A percentile compares a stretch with the other conserved stretches of the same genome.
Evolutionary conservation across 2,888 invertebrate genomes (phyloP).

Genomic region (Drosophila parthenogenetica): DNA sequence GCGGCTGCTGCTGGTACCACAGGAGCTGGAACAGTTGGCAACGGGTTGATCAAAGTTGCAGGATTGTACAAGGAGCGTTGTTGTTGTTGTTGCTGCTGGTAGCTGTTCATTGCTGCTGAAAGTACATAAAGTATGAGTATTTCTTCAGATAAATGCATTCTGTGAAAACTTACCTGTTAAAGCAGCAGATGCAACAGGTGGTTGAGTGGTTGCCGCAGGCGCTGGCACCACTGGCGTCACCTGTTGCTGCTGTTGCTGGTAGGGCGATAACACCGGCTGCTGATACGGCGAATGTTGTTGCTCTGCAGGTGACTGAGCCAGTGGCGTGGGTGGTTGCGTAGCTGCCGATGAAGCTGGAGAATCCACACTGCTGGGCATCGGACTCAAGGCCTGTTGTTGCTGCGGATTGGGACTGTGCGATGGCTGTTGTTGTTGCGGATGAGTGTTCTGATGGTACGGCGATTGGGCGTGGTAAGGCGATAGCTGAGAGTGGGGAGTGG

Average conservation of each 20-base stretch:
- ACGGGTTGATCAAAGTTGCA: conserved; percentile 68
- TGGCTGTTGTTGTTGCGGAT: conserved; percentile 48
- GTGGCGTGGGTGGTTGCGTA: conserved; percentile 81
- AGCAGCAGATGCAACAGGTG: conserved; percentile 35
- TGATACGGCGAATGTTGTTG: conserved; percentile 85
- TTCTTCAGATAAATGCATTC: neutral
- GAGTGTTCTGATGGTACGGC: conserved; percentile 80
- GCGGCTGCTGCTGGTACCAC: conserved; percentile 27
- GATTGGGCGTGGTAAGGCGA: conserved; percentile 85
- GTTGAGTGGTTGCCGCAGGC: conserved; percentile 77
- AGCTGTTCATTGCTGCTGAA: conserved; percentile 47
- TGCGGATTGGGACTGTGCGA: conserved; percentile 75
- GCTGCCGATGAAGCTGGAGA: conserved; percentile 82
- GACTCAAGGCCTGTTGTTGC: conserved; percentile 78
- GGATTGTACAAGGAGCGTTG: conserved; percentile 73
- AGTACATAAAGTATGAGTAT: neutral
- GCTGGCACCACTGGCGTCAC: conserved; percentile 77
- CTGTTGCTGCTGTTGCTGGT: conserved; percentile 80
- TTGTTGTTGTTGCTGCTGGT: conserved; percentile 59
- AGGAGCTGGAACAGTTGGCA: conserved; percentile 39
- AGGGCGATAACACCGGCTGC: conserved; percentile 86
- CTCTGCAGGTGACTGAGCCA: conserved; percentile 82
- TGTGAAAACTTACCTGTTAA: conserved; percentile 37
- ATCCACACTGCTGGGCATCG: conserved; percentile 77
- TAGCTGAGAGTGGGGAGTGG: conserved; percentile 82